Conservation (phyloP, 2,113 vertebrate genomes). For the Tyto alba region DNA sequence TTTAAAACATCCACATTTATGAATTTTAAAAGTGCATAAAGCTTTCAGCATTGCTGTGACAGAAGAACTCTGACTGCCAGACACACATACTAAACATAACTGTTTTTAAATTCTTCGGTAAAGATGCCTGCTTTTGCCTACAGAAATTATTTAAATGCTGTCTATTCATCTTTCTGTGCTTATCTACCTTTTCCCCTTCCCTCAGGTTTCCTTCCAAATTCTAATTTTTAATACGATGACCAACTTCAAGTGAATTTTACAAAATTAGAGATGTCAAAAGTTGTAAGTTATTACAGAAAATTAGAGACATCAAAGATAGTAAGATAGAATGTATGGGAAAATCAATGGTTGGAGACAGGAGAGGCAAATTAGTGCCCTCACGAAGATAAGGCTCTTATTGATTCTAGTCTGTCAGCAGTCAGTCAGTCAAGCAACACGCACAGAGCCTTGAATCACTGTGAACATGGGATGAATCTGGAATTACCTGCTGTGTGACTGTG, state of each 20-base stretch:
- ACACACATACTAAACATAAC: neutral
- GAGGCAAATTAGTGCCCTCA: neutral
- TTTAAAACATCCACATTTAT: neutral
- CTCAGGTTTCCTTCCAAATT: neutral
- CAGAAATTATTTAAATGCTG: neutral
- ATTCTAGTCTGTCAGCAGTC: neutral
- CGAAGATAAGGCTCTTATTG: neutral
- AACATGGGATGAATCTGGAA: neutral
- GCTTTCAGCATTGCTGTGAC: neutral
- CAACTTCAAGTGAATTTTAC: neutral
- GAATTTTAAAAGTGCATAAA: neutral
- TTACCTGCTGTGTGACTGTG: neutral
- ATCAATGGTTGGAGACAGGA: neutral
- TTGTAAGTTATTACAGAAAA: neutral
- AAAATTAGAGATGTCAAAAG: neutral
- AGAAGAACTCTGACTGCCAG: neutral
- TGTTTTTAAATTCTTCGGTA: neutral
- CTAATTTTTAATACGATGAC: neutral
- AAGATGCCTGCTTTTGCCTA: neutral
- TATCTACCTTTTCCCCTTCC: neutral
- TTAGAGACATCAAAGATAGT: neutral
- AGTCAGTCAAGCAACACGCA: accelerated
- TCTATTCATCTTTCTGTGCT: neutral
- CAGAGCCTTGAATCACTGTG: neutral
- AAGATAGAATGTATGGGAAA: neutral